Conservation (phyloP, 2,113 vertebrate genomes). For the Zapus hudsonius region DNA sequence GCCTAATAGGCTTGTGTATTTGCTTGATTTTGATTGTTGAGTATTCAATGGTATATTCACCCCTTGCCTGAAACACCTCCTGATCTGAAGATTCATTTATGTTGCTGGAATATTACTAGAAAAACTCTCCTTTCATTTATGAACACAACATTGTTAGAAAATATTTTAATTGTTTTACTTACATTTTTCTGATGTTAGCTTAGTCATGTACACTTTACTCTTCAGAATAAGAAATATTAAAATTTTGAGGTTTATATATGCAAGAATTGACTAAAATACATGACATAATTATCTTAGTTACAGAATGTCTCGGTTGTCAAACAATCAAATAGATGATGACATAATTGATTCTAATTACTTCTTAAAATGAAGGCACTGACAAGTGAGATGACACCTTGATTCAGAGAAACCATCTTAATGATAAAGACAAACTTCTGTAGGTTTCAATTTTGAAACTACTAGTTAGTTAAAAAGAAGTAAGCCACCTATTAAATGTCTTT, state of each 20-base stretch:
- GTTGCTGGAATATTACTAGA: background rate
- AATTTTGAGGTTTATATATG: conserved; percentile 41
- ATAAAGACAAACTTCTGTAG: conserved; percentile 6
- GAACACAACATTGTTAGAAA: background rate
- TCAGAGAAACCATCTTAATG: conserved; percentile 47
- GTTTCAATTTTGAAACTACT: conserved; percentile 20
- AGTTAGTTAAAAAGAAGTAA: conserved; percentile 23
- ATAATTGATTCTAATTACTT: conserved; percentile 61
- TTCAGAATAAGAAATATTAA: background rate
- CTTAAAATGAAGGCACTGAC: conserved; percentile 50
- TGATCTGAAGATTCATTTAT: conserved; percentile 28
- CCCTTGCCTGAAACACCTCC: background rate
- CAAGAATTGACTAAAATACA: background rate
- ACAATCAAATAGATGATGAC: conserved; percentile 53
- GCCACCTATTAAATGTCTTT: background rate
- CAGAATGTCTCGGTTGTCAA: conserved; percentile 51
- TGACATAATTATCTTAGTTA: conserved; percentile 47
- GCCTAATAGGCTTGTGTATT: background rate
- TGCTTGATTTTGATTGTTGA: conserved; percentile 23
- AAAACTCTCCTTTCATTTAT: background rate
- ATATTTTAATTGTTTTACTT: background rate
- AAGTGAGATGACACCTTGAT: conserved; percentile 51
- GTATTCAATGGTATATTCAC: background rate
- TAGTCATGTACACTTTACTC: background rate
- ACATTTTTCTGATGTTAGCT: background rate